phyloP scores from a whole-genome alignment of 92 coral and sea anemone species.

The Epizoanthus rinbou region DNA sequence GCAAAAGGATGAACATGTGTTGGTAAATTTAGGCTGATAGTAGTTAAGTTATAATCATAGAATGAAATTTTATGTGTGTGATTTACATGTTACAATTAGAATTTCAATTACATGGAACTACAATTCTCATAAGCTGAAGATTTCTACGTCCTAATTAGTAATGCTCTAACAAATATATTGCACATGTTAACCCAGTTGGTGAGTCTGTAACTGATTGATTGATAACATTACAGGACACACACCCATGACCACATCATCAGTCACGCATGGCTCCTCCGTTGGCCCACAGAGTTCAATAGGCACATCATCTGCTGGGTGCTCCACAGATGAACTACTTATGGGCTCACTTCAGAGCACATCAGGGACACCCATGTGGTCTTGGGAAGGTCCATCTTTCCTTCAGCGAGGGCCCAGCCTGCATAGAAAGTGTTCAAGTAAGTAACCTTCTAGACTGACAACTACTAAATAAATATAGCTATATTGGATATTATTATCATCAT shows the following conservation, averaged over 20 bases:
- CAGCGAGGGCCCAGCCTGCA: slow-evolving; percentile 33
- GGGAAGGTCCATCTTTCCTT: slow-evolving; percentile 20
- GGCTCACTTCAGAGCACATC: slow-evolving; percentile 78
- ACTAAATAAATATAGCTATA: not conserved
- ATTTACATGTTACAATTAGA: too few relatives aligned
- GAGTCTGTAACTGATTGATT: not conserved
- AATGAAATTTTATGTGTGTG: too few relatives aligned
- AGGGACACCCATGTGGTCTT: slow-evolving; percentile 30
- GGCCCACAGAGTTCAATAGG: slow-evolving; percentile 3
- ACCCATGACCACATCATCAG: not conserved
- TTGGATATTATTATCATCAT: too few relatives aligned
- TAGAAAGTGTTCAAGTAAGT: slow-evolving; percentile 68
- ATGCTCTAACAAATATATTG: too few relatives aligned
- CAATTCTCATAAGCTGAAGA: too few relatives aligned
- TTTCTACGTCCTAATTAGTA: too few relatives aligned
- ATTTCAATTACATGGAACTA: too few relatives aligned
- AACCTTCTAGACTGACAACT: not conserved
- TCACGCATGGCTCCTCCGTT: not conserved
- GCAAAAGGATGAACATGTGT: too few relatives aligned
- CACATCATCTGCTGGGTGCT: slow-evolving; percentile 49
- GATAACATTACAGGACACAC: not conserved
- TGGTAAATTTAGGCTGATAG: too few relatives aligned
- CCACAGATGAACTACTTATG: slow-evolving; percentile 67
- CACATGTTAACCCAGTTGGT: too few relatives aligned
- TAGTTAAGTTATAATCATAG: too few relatives aligned